Evolutionary conservation across 2,888 invertebrate species (phyloP).

Genomic region (Seira musarum): DNA sequence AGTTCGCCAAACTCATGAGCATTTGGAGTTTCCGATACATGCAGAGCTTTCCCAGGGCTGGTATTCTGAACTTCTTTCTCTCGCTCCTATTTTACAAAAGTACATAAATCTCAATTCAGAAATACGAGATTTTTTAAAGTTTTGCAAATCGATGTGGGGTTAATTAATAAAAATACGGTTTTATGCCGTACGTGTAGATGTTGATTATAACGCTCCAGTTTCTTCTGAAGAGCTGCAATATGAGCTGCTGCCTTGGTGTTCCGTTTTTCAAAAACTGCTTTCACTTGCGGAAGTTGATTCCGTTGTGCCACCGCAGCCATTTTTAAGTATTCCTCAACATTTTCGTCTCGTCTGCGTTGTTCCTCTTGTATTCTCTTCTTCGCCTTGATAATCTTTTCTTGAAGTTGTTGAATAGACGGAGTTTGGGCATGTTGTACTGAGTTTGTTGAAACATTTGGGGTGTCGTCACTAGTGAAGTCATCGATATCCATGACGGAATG

Average conservation of each 20-base stretch:
- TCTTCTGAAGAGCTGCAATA: slow-evolving; percentile 67
- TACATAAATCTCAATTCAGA: neutral
- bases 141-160: neutral
- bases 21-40: slow-evolving; percentile 52
- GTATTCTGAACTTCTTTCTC: slow-evolving; percentile 61
- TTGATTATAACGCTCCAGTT: slow-evolving; percentile 66
- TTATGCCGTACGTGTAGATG: slow-evolving; percentile 56
- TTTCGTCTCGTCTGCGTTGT: slow-evolving; percentile 65
- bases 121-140: neutral
- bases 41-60: slow-evolving; percentile 64
- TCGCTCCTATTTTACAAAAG: slow-evolving; percentile 45
- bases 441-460: slow-evolving; percentile 42
- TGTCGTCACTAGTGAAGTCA: slow-evolving; percentile 37
- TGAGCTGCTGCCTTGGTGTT: slow-evolving; percentile 69
- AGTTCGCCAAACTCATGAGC: slow-evolving; percentile 51
- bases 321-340: slow-evolving; percentile 69
- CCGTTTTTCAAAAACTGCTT: slow-evolving; percentile 68
- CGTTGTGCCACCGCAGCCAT: slow-evolving; percentile 69
- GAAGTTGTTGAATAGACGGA: slow-evolving; percentile 60
- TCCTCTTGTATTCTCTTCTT: slow-evolving; percentile 68
- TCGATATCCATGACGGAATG: slow-evolving; percentile 32
- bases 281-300: slow-evolving; percentile 67
- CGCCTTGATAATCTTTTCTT: slow-evolving; percentile 63
- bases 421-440: slow-evolving; percentile 42
- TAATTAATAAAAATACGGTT: neutral